These are phyloP conservation scores for Dissostichus mawsoni DNA, from an alignment of 2,113 vertebrate genomes.

Conservation along the genomic window DNA sequence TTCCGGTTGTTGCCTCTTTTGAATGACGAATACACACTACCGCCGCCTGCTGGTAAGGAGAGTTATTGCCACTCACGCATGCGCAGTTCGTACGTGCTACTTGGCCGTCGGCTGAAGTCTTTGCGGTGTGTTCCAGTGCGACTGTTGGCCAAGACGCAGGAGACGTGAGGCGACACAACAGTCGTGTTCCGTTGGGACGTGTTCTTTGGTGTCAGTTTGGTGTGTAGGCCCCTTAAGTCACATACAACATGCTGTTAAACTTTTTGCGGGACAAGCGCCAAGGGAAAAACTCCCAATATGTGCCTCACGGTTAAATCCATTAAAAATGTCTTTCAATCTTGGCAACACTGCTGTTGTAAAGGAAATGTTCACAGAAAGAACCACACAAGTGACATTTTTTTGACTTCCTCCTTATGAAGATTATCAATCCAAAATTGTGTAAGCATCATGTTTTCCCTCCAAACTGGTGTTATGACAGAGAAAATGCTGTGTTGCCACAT, in stretches of 20 bases:
- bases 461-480: conserved; percentile 61
- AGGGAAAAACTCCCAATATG: conserved; percentile 4
- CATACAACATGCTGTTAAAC: conserved; percentile 17
- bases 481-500: conserved; percentile 64
- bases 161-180: too few relatives aligned
- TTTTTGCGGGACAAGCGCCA: conserved; percentile 27
- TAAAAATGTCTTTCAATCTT: conserved; percentile 12
- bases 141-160: too few relatives aligned
- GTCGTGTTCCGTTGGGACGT: too few relatives aligned
- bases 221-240: background rate
- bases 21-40: too few relatives aligned
- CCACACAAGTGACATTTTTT: background rate
- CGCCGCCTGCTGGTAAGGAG: too few relatives aligned
- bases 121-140: too few relatives aligned
- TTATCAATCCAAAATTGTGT: conserved; percentile 63
- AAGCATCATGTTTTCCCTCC: conserved; percentile 59
- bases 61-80: too few relatives aligned
- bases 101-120: too few relatives aligned
- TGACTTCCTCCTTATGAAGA: background rate
- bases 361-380: conserved; percentile 39
- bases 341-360: conserved; percentile 27
- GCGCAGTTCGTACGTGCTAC: too few relatives aligned
- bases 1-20: too few relatives aligned
- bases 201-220: too few relatives aligned
- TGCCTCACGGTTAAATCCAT: conserved; percentile 27